phyloP scores from a whole-genome alignment of 2,888 invertebrate species.

The Antheraea yamamai region DNA sequence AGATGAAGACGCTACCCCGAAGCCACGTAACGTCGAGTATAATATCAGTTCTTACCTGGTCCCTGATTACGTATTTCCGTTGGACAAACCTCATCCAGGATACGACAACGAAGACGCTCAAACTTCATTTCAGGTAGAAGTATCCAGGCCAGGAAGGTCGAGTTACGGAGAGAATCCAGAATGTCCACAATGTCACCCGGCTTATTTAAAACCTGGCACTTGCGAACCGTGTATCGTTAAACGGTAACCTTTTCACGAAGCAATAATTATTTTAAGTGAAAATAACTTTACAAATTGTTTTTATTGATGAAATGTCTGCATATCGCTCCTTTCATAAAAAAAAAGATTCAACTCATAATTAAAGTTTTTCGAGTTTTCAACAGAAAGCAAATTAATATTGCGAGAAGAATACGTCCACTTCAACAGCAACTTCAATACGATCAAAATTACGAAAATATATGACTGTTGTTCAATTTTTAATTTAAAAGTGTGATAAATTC shows the following conservation, averaged over 20 bases:
- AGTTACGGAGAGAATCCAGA: slow-evolving; percentile 83
- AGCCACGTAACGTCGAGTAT: slow-evolving; percentile 71
- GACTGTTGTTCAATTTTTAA: no score
- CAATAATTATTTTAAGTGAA: neutral
- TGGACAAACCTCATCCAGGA: slow-evolving; percentile 83
- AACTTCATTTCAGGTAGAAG: slow-evolving; percentile 83
- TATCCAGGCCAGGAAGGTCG: slow-evolving; percentile 68
- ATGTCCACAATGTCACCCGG: slow-evolving; percentile 85
- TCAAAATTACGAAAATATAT: no score
- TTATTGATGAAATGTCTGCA: no score
- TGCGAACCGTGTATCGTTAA: slow-evolving; percentile 85
- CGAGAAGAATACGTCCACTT: no score
- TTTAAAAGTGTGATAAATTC: no score
- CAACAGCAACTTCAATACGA: no score
- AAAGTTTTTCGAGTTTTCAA: no score
- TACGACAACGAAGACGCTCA: slow-evolving; percentile 79
- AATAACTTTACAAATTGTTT: neutral
- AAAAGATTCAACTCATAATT: no score
- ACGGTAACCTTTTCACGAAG: slow-evolving; percentile 54
- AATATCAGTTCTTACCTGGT: slow-evolving; percentile 83
- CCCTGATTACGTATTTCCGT: slow-evolving; percentile 83
- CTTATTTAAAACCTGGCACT: slow-evolving; percentile 83
- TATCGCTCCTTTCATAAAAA: no score
- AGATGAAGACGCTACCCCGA: slow-evolving; percentile 46
- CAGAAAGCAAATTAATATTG: no score